A percentile compares a stretch with the other conserved stretches of the same genome.
Conservation (phyloP, 2,888 invertebrate genomes). For the Lottia gigantea region DNA sequence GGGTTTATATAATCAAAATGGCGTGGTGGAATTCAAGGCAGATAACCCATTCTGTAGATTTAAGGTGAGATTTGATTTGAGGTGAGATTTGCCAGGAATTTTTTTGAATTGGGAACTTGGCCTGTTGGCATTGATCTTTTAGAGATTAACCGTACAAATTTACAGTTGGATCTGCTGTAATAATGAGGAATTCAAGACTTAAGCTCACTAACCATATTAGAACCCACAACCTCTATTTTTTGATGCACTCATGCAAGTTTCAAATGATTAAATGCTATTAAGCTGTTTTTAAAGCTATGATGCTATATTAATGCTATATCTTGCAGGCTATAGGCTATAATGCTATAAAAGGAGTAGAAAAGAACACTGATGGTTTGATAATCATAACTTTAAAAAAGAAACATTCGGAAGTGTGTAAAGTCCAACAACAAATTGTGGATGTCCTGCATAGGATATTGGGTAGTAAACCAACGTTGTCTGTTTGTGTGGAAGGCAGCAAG, state of each 20-base stretch:
- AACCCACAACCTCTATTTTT: too few species aligned
- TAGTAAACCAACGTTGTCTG: constrained; percentile 84
- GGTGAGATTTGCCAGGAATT: too few species aligned
- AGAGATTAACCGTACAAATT: not conserved
- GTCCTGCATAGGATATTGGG: constrained; percentile 73
- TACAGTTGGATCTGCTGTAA: too few species aligned
- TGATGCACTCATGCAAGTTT: too few species aligned
- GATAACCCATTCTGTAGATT: constrained; percentile 93
- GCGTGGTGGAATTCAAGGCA: constrained; percentile 83
- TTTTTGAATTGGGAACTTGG: too few species aligned
- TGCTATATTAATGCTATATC: constrained; percentile 3
- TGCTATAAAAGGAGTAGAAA: constrained; percentile 80
- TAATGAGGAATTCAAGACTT: too few species aligned
- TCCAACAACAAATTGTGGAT: constrained; percentile 76
- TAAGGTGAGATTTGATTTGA: constrained; percentile 72
- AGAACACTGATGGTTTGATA: constrained; percentile 92
- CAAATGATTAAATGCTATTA: too few species aligned
- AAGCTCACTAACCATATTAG: too few species aligned
- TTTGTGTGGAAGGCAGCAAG: constrained; percentile 82
- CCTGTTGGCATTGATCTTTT: not conserved
- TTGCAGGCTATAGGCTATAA: constrained; percentile 87
- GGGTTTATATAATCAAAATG: constrained; percentile 73
- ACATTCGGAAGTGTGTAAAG: constrained; percentile 80
- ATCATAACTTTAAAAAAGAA: constrained; percentile 86
- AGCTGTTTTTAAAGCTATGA: too few species aligned